Base-by-base conservation (phyloP, 2,888 invertebrate genomes). In the Perdita meconis region DNA sequence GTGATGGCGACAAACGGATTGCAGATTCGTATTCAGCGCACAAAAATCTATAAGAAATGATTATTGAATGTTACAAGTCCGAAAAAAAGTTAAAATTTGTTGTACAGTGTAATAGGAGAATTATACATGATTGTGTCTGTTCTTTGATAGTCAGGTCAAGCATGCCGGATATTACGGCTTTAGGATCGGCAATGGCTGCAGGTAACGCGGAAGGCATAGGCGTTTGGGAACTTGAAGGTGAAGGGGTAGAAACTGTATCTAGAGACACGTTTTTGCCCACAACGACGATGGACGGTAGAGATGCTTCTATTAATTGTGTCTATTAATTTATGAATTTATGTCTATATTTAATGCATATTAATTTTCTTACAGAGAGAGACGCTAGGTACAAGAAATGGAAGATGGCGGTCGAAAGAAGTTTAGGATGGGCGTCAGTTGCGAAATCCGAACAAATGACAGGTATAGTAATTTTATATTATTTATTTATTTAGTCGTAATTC, bases 171-270 rank as follows among this genome's bases (percentile, higher is more conserved):
- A 97, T 98, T 86, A 97, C 98, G 0, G 96, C 98, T 0, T 94
- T 99, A 83, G 99, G 99, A 26, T 98, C 96, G 40, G 99, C 98
- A 0, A 96, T 99, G 94, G 97, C 96, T 38, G 99, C 99, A 6
- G 97, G 97, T 10, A 94, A 94, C 67, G 97, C 98, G 0, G 95
- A 94, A 55, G 96, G 96, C 34, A 94, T 97, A 22, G 94, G 94
- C 67, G 94, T 96, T 30, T 96, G 96, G 95, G 94, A 95, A 87
- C 92, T 96, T n/a, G 93, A 94, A 57, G 93, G 94, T 0, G 94
- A 94, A 77, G 94, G 94, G 84, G 92, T 94, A 44, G 93, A 94
- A 83, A 93, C 94, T 30, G 94, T 95, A 0, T 94, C 94, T 51
- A 95, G 94, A 42, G 97, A 97, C 88, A 96, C 96, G 26, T 98